A percentile compares a stretch with the other conserved stretches of the same genome.
phyloP scores from a whole-genome alignment of 2,113 vertebrate species.

The Pangasianodon gigas region DNA sequence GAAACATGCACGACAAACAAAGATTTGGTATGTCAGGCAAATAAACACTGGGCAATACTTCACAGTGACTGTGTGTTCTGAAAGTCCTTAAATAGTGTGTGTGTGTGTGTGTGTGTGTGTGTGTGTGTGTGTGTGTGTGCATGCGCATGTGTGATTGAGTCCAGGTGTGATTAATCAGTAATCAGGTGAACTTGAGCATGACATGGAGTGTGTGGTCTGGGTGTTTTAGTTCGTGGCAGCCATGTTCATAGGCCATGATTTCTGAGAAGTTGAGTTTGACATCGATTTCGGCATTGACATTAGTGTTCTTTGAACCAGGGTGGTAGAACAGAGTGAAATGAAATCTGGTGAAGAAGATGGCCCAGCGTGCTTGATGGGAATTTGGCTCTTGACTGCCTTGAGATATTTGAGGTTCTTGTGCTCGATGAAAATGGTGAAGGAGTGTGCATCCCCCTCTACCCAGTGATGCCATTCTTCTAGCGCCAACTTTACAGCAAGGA shows the following conservation, averaged over 20 bases:
- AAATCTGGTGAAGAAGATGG: background rate
- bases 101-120: background rate
- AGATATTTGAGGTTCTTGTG: background rate
- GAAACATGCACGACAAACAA: background rate
- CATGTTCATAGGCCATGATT: background rate
- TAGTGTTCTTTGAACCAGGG: background rate
- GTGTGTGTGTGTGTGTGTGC: background rate
- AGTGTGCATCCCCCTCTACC: background rate
- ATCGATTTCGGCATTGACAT: background rate
- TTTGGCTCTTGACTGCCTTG: background rate
- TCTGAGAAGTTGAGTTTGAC: background rate
- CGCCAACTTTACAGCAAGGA: background rate
- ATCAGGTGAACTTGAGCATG: background rate
- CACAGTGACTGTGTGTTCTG: too few relatives aligned
- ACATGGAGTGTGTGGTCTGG: background rate
- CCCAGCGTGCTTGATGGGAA: background rate
- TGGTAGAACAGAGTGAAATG: background rate
- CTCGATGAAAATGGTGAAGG: background rate
- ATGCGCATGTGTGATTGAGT: too few relatives aligned
- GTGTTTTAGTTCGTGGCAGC: background rate
- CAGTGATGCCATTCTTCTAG: background rate
- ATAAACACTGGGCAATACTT: too few relatives aligned
- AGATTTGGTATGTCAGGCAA: background rate
- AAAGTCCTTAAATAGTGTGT: background rate
- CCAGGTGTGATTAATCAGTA: background rate